phyloP scores from a whole-genome alignment of 2,888 invertebrate species.

The Adela reaumurella region DNA sequence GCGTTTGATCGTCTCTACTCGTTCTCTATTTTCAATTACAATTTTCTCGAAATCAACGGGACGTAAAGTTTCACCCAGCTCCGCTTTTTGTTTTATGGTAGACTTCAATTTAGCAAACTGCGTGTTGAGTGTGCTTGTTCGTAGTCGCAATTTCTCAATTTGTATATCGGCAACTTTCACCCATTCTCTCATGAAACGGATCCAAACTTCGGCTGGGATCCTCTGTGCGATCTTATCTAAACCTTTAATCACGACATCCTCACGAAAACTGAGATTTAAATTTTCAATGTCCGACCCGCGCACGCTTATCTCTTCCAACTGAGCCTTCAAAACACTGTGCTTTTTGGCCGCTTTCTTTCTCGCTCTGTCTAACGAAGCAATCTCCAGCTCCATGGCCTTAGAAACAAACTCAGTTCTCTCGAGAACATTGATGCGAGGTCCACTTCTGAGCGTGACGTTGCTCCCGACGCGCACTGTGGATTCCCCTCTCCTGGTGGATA shows the following conservation, averaged over 20 bases:
- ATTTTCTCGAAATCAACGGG: constrained; percentile 63
- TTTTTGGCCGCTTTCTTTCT: constrained; percentile 27
- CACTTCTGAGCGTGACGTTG: constrained; percentile 27
- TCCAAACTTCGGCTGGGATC: constrained; percentile 60
- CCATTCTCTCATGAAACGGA: constrained; percentile 61
- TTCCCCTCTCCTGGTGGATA: constrained; percentile 30
- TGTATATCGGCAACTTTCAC: constrained; percentile 48
- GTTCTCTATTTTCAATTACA: constrained; percentile 57
- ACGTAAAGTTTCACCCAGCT: constrained; percentile 55
- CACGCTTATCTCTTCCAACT: constrained; percentile 54
- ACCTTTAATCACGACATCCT: constrained; percentile 46
- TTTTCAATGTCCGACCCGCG: constrained; percentile 47
- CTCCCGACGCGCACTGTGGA: constrained; percentile 33
- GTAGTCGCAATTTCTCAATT: constrained; percentile 56
- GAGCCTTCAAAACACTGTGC: constrained; percentile 40
- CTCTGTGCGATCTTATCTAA: constrained; percentile 58
- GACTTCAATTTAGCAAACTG: constrained; percentile 51
- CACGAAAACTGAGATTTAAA: constrained; percentile 42
- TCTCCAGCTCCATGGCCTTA: constrained; percentile 46
- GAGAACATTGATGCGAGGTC: constrained; percentile 44
- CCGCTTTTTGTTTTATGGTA: constrained; percentile 51
- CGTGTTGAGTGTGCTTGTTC: constrained; percentile 52
- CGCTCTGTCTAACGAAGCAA: constrained; percentile 23
- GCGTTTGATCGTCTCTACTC: constrained; percentile 46
- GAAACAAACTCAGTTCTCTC: constrained; percentile 49